Evolutionary conservation across 2,797 vertebrate genomes (phyloP), one percentile per base, ranked within the genome.

Genomic region (Momotus momota): DNA sequence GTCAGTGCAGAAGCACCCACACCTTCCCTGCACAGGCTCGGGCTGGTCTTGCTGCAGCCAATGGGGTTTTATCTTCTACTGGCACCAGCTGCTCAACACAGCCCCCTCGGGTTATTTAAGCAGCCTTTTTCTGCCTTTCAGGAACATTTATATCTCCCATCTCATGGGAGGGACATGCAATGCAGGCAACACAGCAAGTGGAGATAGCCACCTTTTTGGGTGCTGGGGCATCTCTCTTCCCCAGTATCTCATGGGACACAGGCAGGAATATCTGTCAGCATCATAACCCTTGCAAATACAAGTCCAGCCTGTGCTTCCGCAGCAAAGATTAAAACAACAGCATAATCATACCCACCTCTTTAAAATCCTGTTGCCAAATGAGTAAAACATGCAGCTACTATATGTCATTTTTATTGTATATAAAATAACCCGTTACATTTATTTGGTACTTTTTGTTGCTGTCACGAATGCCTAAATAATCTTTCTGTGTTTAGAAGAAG

Each of bases 401-500:
- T 86, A 81, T 79, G 84, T 89, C 81, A 93, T 73, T 96, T 96
- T 94, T 83, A 94, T 69, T 84, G 78, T 62, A 49, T 58, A 90
- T 94, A 93, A 94, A 87, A 93, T 12, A 90, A 29, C 25, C 45
- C 81, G 93, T 96, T 97, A 96, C 27, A 48, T 97, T 91, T 96
- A 94, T 94, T 97, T 95, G 89, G 73, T 95, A 78, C 83, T 96
- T 97, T 96, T 88, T 77, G 60, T 87, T 94, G 83, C 62, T 96
- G 87, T 96, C 96, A 95, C 26, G 31, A 95, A 93, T 92, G 48
- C 96, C 93, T 97, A 87, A 93, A 96, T 97, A 97, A 96, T 81
- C 94, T 92, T 96, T 88, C 81, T 35, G 82, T 77, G 91, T 97
- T 96, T 97, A 96, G 93, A 97, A 98, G 96, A 95, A 95, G 86